Evolutionary conservation across 2,113 vertebrate species (phyloP), one percentile per base, ranked within the genome.

Genomic region (Dinomys branickii): DNA sequence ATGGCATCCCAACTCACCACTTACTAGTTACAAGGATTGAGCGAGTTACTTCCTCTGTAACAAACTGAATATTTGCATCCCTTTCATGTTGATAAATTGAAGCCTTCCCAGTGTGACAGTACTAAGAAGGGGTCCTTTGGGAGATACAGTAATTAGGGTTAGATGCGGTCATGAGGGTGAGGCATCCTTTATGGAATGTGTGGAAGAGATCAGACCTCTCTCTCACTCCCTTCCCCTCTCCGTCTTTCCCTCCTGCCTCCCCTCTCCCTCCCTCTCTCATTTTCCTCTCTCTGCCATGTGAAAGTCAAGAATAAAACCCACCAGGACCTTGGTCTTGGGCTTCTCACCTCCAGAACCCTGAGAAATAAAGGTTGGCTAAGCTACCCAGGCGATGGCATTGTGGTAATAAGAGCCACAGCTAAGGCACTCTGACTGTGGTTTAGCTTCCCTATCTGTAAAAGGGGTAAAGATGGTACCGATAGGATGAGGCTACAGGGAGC

Each of bases 361-460:
- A 50, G 56, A 73, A 85, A 41, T 52, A 28, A 47, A 56, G 69
- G 84, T 28, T 84, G 9, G 28, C 65, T 69, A 82, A 65, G 28
- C 59, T 17, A 50, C 19, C 14, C 41, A 19, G 3, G 44, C 10
- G 11, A 1, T 56, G 83, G 17, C 16, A 71, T 30, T 50, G 28
- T 82, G 24, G 47, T 22, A 50, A 50, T 14, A 54, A 44, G 38
- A 85, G 28, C 47, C 65, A 24, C 35, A n/a, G 20, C 22, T 85
- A 44, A n/a, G 75, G 63, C 28, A 50, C 38, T 33, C 30, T n/a
- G 8, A 35, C 52, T 73, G 1, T 52, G 59, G 56, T 35, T 96
- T 69, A 91, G 52, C 75, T 89, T 95, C 50, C 61, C 7, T 65
- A 30, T 71, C 73, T 84, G 5, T 94, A 91, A 96, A 95, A 58